Evolutionary conservation across 2,113 vertebrate species (phyloP).

Genomic region (Semnopithecus entellus): DNA sequence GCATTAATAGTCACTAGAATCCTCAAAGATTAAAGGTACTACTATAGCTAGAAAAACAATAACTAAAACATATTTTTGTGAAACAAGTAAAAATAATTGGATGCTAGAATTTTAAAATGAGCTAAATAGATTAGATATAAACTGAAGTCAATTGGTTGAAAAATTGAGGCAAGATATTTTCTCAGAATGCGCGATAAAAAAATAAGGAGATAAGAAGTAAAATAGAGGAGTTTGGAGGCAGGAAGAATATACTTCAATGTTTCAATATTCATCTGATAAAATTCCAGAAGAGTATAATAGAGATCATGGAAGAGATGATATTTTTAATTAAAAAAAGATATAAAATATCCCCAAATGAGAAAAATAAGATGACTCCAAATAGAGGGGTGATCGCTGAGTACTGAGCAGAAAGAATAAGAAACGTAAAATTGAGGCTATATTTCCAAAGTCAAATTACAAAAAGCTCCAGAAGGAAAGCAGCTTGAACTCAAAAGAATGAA

Average conservation of each 20-base stretch:
- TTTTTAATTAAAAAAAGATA: constrained; percentile 9
- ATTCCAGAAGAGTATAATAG: not conserved
- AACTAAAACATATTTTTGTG: not conserved
- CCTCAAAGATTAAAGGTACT: not conserved
- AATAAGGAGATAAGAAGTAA: not conserved
- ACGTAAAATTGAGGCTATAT: not conserved
- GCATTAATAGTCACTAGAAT: not conserved
- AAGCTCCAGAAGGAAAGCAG: not conserved
- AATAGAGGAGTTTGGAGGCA: not conserved
- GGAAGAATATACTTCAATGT: not conserved
- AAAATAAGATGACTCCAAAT: not conserved
- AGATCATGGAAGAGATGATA: not conserved
- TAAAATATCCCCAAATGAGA: not conserved
- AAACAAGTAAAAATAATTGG: not conserved
- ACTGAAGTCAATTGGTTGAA: not conserved
- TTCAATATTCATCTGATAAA: not conserved
- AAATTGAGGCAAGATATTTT: not conserved
- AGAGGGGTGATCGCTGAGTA: not conserved
- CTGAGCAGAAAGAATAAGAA: not conserved
- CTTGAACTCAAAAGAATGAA: not conserved
- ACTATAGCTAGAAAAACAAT: not conserved
- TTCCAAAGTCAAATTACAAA: not conserved
- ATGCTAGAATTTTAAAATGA: not conserved
- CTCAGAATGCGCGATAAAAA: not conserved
- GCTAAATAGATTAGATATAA: not conserved